These are phyloP conservation scores for Lobophora halterata DNA, from an alignment of 2,888 invertebrate species.

Conservation along the genomic window DNA sequence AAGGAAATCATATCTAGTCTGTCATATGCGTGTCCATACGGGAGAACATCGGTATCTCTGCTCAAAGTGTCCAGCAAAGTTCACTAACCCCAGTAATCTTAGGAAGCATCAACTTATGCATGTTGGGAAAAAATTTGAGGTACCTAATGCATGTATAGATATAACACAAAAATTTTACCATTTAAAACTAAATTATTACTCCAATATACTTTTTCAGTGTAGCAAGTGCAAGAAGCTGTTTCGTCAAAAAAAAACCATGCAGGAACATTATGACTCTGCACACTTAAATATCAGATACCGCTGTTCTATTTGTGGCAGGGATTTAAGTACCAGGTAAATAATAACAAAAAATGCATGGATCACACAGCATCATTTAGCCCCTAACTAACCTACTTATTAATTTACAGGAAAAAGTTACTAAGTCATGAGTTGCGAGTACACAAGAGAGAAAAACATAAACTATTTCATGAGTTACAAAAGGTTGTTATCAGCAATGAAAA, in stretches of 20 bases:
- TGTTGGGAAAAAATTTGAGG: constrained; percentile 34
- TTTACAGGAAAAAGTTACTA: constrained; percentile 29
- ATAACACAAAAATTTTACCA: not conserved
- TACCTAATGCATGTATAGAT: constrained; percentile 7
- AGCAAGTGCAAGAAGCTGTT: constrained; percentile 34
- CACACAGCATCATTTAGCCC: not conserved
- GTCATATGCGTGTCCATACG: constrained; percentile 36
- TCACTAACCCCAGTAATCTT: constrained; percentile 33
- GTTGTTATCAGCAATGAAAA: constrained; percentile 27
- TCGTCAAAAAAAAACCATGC: constrained; percentile 27
- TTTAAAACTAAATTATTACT: not conserved
- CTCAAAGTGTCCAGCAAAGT: constrained; percentile 34
- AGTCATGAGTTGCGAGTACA: constrained; percentile 29
- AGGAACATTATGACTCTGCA: constrained; percentile 36
- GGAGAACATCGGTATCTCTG: constrained; percentile 36
- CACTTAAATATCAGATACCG: constrained; percentile 36
- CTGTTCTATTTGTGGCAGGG: constrained; percentile 33
- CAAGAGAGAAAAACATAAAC: constrained; percentile 31
- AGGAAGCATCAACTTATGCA: constrained; percentile 35
- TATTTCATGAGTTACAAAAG: constrained; percentile 28
- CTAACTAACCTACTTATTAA: not conserved
- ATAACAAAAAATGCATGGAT: not conserved
- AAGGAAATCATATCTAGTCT: constrained; percentile 34
- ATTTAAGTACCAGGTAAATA: constrained; percentile 34
- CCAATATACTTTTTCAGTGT: constrained; percentile 27